Conservation (phyloP, 2,797 vertebrate species). For the Lerista edwardsae region DNA sequence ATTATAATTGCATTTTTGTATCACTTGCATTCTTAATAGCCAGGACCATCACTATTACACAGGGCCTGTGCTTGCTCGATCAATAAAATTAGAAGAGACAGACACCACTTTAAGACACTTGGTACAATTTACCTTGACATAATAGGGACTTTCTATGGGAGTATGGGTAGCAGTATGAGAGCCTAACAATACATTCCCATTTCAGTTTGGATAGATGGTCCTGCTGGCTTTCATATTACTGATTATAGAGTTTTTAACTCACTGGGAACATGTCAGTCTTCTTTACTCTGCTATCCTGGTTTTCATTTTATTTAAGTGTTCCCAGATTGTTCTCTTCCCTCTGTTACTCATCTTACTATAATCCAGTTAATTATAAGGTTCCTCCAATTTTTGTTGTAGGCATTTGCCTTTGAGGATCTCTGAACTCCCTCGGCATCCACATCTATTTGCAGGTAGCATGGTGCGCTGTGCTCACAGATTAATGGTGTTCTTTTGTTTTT, state of each 20-base stretch:
- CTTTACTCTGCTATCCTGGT: slow-evolving; percentile 8
- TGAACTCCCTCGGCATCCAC: not conserved
- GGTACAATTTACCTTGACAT: slow-evolving; percentile 90
- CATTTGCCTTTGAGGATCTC: not conserved
- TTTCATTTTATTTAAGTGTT: slow-evolving; percentile 33
- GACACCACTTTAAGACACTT: slow-evolving; percentile 83
- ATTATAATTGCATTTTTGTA: slow-evolving; percentile 78
- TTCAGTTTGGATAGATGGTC: slow-evolving; percentile 42
- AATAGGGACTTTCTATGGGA: slow-evolving; percentile 86
- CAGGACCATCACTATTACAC: slow-evolving; percentile 77
- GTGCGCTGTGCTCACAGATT: not conserved
- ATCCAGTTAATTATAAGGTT: not conserved
- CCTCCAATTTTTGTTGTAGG: not conserved
- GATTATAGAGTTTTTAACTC: slow-evolving; percentile 25
- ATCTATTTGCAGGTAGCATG: slow-evolving; percentile 29
- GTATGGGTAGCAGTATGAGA: slow-evolving; percentile 79
- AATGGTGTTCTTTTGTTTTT: not conserved
- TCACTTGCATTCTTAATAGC: slow-evolving; percentile 75
- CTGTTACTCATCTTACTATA: not conserved
- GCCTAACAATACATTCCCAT: slow-evolving; percentile 75
- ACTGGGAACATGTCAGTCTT: slow-evolving; percentile 13
- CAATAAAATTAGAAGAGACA: slow-evolving; percentile 92
- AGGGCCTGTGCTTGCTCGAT: slow-evolving; percentile 79
- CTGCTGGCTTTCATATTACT: slow-evolving; percentile 25
- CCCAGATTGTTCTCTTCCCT: not conserved